phyloP scores from a whole-genome alignment of 2,113 vertebrate species.

The Dunckerocampus dactyliophorus region DNA sequence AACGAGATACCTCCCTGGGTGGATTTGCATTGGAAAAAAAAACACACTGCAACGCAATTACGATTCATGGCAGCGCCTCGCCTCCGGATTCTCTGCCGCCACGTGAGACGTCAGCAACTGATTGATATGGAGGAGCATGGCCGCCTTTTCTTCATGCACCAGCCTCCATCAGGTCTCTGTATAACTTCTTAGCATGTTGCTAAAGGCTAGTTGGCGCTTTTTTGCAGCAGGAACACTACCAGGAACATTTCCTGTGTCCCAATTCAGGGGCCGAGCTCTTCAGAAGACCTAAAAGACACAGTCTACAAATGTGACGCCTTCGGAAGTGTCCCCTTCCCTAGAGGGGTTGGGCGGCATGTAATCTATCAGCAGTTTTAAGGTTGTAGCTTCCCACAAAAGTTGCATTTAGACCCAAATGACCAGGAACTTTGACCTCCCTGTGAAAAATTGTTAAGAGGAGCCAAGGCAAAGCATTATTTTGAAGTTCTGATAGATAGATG shows the following conservation, averaged over 20 bases:
- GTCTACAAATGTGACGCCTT: no score
- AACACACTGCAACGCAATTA: conserved; percentile 68
- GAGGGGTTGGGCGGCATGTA: no score
- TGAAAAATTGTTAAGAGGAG: no score
- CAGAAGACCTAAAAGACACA: no score
- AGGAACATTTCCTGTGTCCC: background rate
- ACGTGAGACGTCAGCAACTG: conserved; percentile 63
- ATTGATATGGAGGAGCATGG: conserved; percentile 69
- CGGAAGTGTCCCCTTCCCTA: no score
- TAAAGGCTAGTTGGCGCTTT: background rate
- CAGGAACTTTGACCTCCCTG: no score
- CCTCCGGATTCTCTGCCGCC: conserved; percentile 60
- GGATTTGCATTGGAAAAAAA: conserved; percentile 65
- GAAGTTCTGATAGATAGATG: no score
- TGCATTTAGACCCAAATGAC: no score
- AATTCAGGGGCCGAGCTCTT: background rate
- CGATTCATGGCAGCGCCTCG: conserved; percentile 64
- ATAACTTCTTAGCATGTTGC: conserved; percentile 8
- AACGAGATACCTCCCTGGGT: conserved; percentile 58
- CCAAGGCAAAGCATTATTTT: no score
- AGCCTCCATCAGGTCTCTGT: conserved; percentile 32
- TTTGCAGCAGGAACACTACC: background rate
- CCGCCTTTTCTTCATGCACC: conserved; percentile 55
- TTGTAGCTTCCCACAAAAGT: no score
- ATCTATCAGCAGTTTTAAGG: no score